Conservation (phyloP, 2,888 invertebrate genomes). For the Cecidostiba fungosa region DNA sequence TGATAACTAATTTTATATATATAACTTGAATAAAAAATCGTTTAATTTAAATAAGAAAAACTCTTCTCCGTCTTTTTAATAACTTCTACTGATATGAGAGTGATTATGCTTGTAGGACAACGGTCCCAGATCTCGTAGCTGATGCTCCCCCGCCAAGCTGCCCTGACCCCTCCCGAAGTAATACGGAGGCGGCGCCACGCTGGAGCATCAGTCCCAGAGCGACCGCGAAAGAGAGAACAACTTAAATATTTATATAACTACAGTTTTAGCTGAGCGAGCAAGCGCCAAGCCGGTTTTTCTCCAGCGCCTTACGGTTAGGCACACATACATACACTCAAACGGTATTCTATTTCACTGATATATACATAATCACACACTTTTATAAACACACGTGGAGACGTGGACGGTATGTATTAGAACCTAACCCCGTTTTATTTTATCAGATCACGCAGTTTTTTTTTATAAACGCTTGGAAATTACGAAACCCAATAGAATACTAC, state of each 20-base stretch:
- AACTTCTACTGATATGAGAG: not conserved
- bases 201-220: too few relatives aligned
- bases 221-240: too few relatives aligned
- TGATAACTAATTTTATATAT: constrained; percentile 52
- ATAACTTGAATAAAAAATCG: constrained; percentile 42
- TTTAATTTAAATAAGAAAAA: constrained; percentile 52
- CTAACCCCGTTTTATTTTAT: constrained; percentile 15
- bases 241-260: too few relatives aligned
- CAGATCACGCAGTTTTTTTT: constrained; percentile 1
- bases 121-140: too few relatives aligned
- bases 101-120: too few relatives aligned
- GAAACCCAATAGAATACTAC: not conserved
- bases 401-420: not conserved
- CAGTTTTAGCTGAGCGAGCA: not conserved
- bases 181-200: too few relatives aligned
- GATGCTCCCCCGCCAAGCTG: too few relatives aligned
- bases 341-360: constrained; percentile 1
- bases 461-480: not conserved
- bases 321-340: not conserved
- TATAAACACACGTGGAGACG: constrained; percentile 21
- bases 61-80: not conserved
- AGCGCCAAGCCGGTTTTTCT: not conserved
- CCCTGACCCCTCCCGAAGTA: too few relatives aligned
- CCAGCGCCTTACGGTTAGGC: not conserved
- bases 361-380: constrained; percentile 8